phyloP scores from a whole-genome alignment of 2,113 vertebrate genomes.

The Centropus bengalensis region DNA sequence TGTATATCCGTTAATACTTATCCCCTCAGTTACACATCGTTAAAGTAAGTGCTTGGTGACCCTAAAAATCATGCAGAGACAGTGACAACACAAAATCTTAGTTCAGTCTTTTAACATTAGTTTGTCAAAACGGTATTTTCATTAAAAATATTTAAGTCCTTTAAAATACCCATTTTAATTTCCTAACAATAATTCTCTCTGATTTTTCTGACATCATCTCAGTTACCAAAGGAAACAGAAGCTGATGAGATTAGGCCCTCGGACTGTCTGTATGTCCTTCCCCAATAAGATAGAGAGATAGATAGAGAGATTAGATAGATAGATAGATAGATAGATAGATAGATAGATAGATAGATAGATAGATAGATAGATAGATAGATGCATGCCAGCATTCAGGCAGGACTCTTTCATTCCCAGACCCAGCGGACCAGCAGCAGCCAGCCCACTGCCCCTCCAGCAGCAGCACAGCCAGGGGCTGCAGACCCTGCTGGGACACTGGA shows the following conservation, averaged over 20 bases:
- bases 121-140: background rate
- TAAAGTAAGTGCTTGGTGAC: background rate
- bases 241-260: background rate
- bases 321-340: too few relatives aligned
- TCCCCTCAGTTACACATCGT: background rate
- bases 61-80: background rate
- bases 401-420: fast-evolving
- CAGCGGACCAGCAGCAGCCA: background rate
- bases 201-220: background rate
- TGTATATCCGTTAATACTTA: background rate
- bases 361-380: too few relatives aligned
- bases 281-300: too few relatives aligned
- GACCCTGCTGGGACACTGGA: background rate
- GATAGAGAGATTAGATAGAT: too few relatives aligned
- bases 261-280: background rate
- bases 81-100: background rate
- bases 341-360: too few relatives aligned
- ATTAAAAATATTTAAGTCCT: background rate
- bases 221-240: background rate
- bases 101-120: background rate
- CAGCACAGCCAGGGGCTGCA: fast-evolving
- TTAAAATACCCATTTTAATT: background rate
- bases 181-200: background rate
- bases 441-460: background rate
- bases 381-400: background rate